Conservation (phyloP, 2,797 vertebrate species). For the Atherinosoma microstoma region DNA sequence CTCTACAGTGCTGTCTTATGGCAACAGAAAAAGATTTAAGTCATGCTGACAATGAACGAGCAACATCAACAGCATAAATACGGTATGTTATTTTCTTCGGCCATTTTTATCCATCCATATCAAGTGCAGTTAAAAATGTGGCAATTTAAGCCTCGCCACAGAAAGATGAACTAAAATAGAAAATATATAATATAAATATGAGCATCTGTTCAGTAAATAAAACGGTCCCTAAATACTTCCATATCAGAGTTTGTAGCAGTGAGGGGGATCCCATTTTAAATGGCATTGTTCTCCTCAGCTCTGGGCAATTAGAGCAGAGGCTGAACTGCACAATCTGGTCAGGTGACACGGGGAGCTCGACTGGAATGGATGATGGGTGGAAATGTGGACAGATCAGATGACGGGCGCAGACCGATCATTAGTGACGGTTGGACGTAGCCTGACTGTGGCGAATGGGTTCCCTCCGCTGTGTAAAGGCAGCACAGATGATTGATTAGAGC, state of each 20-base stretch:
- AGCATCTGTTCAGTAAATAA: constrained; percentile 62
- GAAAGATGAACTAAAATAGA: constrained; percentile 54
- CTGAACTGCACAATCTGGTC: constrained; percentile 5
- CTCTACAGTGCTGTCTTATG: constrained; percentile 66
- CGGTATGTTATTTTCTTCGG: constrained; percentile 29
- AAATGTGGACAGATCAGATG: constrained; percentile 76
- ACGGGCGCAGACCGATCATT: constrained; percentile 94
- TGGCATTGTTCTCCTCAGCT: constrained; percentile 47
- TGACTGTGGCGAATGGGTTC: constrained; percentile 94
- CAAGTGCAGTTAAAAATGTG: constrained; percentile 57
- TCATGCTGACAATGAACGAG: constrained; percentile 45
- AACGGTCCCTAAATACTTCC: constrained; percentile 46
- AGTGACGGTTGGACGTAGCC: constrained; percentile 94
- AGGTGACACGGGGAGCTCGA: constrained; percentile 26
- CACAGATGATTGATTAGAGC: background rate
- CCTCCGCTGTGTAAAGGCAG: constrained; percentile 85
- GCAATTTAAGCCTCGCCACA: constrained; percentile 52
- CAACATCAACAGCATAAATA: constrained; percentile 51
- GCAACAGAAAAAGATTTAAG: constrained; percentile 57
- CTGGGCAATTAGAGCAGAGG: constrained; percentile 16
- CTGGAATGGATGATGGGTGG: background rate
- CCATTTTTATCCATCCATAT: constrained; percentile 47
- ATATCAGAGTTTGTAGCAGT: constrained; percentile 43
- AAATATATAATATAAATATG: constrained; percentile 42
- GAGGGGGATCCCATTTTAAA: constrained; percentile 38